Conservation (phyloP, 2,888 invertebrate species). For the Lasioglossum malachurum region DNA sequence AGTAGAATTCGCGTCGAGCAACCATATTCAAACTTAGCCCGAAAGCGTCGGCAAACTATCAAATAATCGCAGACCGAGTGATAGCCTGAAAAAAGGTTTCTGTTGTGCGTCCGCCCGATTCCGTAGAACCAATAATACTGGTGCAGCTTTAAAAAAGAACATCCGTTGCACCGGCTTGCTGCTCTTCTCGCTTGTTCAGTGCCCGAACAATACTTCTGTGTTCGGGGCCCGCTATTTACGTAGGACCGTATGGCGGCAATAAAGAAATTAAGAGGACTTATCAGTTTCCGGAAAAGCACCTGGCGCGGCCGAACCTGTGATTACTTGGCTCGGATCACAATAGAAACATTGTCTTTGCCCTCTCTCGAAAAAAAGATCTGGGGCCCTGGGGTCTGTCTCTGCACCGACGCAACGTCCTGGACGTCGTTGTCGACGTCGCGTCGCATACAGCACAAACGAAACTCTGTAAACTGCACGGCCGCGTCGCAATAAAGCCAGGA, state of each 20-base stretch:
- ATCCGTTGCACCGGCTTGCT: constrained; percentile 15
- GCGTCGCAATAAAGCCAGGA: constrained; percentile 75
- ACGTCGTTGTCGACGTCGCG: constrained; percentile 11
- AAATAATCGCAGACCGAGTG: not conserved
- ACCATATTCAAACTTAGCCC: not conserved
- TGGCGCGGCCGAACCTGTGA: constrained; percentile 74
- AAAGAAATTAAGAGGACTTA: constrained; percentile 81
- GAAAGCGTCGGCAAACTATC: not conserved
- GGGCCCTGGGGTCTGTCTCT: constrained; percentile 31
- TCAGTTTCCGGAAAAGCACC: constrained; percentile 82
- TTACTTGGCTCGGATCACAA: constrained; percentile 67
- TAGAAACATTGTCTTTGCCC: constrained; percentile 71
- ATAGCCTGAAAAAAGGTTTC: not conserved
- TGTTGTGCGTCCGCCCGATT: constrained; percentile 13
- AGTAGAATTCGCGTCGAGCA: not conserved
- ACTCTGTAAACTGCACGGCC: constrained; percentile 71
- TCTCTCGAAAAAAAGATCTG: constrained; percentile 22
- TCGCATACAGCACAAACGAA: constrained; percentile 61
- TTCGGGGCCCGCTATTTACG: constrained; percentile 61
- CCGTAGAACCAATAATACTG: not conserved
- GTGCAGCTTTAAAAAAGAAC: constrained; percentile 26
- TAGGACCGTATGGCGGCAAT: constrained; percentile 72
- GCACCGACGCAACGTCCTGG: constrained; percentile 1
- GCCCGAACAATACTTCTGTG: constrained; percentile 57
- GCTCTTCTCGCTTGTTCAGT: constrained; percentile 12